Evolutionary conservation across 2,888 invertebrate species (phyloP), one percentile per base, ranked within the genome.

Genomic region (Stenichneumon culpator): DNA sequence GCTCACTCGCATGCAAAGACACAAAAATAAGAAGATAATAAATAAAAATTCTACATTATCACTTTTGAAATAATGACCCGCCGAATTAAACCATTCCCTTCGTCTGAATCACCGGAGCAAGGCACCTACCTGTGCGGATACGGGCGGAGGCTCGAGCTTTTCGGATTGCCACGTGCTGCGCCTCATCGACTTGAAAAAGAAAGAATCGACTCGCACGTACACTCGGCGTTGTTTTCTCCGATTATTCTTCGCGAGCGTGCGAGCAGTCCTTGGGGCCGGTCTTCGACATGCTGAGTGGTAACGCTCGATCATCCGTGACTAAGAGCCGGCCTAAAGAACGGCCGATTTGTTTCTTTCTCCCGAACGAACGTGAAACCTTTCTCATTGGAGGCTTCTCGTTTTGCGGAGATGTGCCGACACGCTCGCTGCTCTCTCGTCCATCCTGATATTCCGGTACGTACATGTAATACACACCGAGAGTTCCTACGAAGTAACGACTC

Each of bases 321-420:
- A 78, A 74, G 77, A 68, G 60, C 47, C 73, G 39, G 22, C 72
- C 68, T 44, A 67, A 74, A 72, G 78, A 84, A 80, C 82, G 81
- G 83, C 78, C 73, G 79, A 87, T 84, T 86, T 87, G 86, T 87
- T 87, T 86, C 84, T 86, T 82, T 84, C 69, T 25, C 47, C 69
- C 50, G 86, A 70, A 69, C 74, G 72, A 86, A 83, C 87, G 83
- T 72, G 54, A 81, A 85, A 73, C 78, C 83, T 87, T 88, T 87
- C 88, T 87, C 88, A 88, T 87, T 84, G 57, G 47, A 22, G 47
- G 68, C 57, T 57, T n/a, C 68, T 69, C 78, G 54, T 69, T 78
- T 69, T 78, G 22, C 77, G 85, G 82, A 87, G 81, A 60, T 70
- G 63, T 67, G 60, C 75, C 79, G 65, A 73, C 79, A 72, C 50